A percentile compares a stretch with the other conserved stretches of the same genome.
Evolutionary conservation across 2,797 vertebrate species (phyloP).

Genomic region (Mionectes olivaceus): DNA sequence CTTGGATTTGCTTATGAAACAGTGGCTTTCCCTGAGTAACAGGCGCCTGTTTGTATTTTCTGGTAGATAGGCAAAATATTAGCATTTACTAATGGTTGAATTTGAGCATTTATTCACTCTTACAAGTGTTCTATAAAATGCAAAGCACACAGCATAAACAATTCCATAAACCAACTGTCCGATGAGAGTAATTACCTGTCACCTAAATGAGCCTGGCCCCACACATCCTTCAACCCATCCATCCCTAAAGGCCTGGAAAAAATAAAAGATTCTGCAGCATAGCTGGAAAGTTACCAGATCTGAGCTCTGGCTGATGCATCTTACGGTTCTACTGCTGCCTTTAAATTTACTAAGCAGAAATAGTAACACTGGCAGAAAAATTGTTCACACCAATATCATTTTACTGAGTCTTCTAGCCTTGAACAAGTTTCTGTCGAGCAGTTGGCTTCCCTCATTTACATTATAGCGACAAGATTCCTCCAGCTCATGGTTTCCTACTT

Average conservation of each 20-base stretch:
- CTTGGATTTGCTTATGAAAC: background rate
- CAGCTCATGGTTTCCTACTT: background rate
- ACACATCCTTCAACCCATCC: background rate
- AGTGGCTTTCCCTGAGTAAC: background rate
- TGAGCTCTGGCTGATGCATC: conserved; percentile 9
- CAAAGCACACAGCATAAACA: background rate
- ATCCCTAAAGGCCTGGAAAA: conserved; percentile 33
- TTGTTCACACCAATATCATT: background rate
- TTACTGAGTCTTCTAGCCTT: background rate
- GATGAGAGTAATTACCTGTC: background rate
- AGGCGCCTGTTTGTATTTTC: background rate
- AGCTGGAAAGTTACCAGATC: conserved; percentile 52
- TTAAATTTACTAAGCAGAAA: conserved; percentile 54
- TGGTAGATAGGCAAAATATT: conserved; percentile 5
- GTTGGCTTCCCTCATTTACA: background rate
- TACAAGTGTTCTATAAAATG: background rate
- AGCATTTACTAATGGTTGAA: background rate
- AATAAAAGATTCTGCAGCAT: conserved; percentile 1
- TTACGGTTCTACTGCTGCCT: background rate
- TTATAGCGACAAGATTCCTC: background rate
- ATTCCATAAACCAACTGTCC: conserved; percentile 3
- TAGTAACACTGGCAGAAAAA: conserved; percentile 39
- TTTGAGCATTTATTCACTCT: background rate
- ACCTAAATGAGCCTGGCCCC: background rate
- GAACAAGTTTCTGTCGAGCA: background rate